Conservation (phyloP, 2,797 vertebrate genomes). For the Hoplostethus mediterraneus region DNA sequence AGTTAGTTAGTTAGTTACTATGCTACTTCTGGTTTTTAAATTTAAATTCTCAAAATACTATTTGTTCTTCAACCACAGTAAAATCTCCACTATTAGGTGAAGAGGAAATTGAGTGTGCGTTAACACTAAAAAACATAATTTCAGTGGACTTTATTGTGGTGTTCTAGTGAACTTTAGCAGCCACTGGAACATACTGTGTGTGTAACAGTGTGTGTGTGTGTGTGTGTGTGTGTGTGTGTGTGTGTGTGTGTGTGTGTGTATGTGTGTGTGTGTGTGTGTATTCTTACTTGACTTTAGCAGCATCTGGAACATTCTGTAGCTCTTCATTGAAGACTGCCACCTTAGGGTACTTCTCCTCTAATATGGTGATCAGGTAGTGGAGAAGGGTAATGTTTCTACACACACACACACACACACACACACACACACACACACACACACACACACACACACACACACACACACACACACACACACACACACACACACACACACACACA, state of each 20-base stretch:
- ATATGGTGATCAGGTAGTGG: constrained; percentile 93
- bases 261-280: neutral
- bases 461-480: constrained; percentile 31
- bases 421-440: too few relatives aligned
- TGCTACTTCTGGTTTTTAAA: too few relatives aligned
- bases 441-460: neutral
- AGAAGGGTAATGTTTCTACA: constrained; percentile 82
- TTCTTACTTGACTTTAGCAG: constrained; percentile 72
- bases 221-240: neutral
- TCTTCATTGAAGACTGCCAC: constrained; percentile 86
- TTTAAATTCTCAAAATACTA: too few relatives aligned
- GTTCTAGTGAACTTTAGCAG: too few relatives aligned
- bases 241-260: neutral
- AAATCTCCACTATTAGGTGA: too few relatives aligned
- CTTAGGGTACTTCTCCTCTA: constrained; percentile 92
- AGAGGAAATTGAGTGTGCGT: too few relatives aligned
- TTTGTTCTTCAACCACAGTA: too few relatives aligned
- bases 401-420: neutral
- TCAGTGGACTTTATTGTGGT: too few relatives aligned
- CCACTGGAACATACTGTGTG: too few relatives aligned
- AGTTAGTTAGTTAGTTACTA: too few relatives aligned
- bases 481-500: constrained; percentile 10
- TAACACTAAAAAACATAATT: too few relatives aligned
- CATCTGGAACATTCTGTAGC: constrained; percentile 63
- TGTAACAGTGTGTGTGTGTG: neutral